Conservation (phyloP, 2,113 vertebrate genomes). For the Ameiurus melas region DNA sequence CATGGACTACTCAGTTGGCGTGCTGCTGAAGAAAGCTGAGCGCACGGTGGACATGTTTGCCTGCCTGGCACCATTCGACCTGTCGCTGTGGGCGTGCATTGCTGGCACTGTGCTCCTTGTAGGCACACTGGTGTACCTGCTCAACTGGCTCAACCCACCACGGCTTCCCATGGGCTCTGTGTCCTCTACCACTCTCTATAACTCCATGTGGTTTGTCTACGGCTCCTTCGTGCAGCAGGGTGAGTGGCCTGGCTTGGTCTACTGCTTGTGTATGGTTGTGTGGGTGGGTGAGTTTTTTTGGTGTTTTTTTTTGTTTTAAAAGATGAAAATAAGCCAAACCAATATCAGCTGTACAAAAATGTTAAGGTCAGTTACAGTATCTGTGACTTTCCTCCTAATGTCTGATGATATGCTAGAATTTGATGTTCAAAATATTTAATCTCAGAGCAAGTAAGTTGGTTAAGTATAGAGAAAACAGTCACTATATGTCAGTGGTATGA, state of each 20-base stretch:
- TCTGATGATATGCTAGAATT: background rate
- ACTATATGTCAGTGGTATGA: background rate
- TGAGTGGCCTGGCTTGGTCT: constrained; percentile 65
- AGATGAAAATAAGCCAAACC: background rate
- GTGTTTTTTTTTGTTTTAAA: background rate
- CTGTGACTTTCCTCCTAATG: background rate
- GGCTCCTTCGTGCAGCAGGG: constrained; percentile 99
- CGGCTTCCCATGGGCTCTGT: constrained; percentile 95
- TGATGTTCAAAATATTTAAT: background rate
- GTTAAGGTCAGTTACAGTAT: background rate
- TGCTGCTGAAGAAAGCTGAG: constrained; percentile 91
- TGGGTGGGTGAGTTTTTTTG: background rate
- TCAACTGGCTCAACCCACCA: constrained; percentile 97
- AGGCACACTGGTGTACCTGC: constrained; percentile 91
- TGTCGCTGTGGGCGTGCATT: constrained; percentile 97
- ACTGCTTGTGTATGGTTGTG: background rate
- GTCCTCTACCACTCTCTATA: constrained; percentile 95
- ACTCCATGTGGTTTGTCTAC: constrained; percentile 99
- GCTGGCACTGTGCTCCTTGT: constrained; percentile 93
- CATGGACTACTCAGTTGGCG: constrained; percentile 97
- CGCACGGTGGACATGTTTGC: constrained; percentile 98
- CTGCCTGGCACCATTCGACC: constrained; percentile 93
- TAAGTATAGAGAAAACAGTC: background rate
- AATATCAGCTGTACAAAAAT: background rate
- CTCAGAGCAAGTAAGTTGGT: too few relatives aligned